A percentile compares a stretch with the other conserved stretches of the same genome.
Evolutionary conservation across 2,888 invertebrate genomes (phyloP).

Genomic region (Teleogryllus oceanicus): DNA sequence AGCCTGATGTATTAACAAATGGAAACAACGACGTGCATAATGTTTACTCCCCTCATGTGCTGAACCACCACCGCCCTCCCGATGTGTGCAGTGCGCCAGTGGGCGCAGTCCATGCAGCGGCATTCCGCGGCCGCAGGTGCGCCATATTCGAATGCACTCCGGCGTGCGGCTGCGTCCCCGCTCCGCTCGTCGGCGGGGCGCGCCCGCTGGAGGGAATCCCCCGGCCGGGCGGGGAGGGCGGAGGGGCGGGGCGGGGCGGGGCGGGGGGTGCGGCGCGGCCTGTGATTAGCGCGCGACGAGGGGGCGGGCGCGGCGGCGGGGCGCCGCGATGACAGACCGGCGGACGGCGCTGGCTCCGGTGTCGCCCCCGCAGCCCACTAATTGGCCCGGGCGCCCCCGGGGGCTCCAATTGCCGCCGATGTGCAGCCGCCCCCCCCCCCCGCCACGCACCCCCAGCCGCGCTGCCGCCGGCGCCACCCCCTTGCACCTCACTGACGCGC

Average conservation of each 20-base stretch:
- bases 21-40: no score
- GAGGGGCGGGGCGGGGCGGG: not conserved
- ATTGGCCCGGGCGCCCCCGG: not conserved
- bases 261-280: not conserved
- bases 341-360: not conserved
- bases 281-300: constrained; percentile 18
- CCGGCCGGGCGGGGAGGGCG: not conserved
- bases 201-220: not conserved
- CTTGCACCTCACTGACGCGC: not conserved
- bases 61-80: no score
- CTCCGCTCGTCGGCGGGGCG: no score
- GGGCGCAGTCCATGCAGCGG: no score
- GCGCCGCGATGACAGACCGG: not conserved
- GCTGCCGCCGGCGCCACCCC: not conserved
- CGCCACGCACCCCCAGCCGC: not conserved
- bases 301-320: not conserved
- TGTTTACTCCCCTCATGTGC: no score
- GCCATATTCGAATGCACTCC: not conserved
- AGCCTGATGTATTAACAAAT: no score
- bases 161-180: no score
- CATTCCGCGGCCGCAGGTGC: not conserved
- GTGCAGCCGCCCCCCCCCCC: not conserved
- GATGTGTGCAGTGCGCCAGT: no score
- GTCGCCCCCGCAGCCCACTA: not conserved
- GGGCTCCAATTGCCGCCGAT: not conserved